Base-by-base conservation (phyloP, 2,888 invertebrate species). In the Siphlonurus alternatus region DNA sequence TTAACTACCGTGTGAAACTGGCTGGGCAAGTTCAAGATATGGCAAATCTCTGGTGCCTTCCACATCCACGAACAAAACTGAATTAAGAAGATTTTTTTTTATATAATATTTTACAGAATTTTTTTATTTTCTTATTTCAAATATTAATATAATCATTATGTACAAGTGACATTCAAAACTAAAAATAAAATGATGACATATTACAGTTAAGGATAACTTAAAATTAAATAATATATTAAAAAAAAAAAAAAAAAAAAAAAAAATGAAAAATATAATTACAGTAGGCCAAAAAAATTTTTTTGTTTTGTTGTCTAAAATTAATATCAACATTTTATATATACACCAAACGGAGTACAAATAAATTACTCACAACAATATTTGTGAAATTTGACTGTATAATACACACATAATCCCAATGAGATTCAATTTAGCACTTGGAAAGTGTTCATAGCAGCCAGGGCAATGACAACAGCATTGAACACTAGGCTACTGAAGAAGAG, bases 381-480 rank as follows among this genome's bases (percentile, higher is more conserved):
- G n/a, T n/a, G n/a, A n/a, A n/a, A n/a, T n/a, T n/a, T n/a, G n/a
- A n/a, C n/a, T n/a, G n/a, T n/a, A n/a, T n/a, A n/a, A n/a, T n/a
- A n/a, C n/a, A n/a, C n/a, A n/a, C n/a, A n/a, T n/a, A n/a, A n/a
- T n/a, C n/a, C n/a, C n/a, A n/a, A n/a, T n/a, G n/a, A n/a, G n/a
- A n/a, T n/a, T n/a, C n/a, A n/a, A n/a, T n/a, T n/a, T n/a, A n/a
- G 38, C 5, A 15, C 38, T 38, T 38, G 5, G n/a, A 56, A 22
- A 7, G 56, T 22, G n/a, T 56, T 56, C 22, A 22, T 20, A n/a
- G 22, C 56, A 5, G 56, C 56, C 5, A 56, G 20, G 20, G 56
- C 56, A 56, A 56, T 56, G n/a, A 56, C 56, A 7, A 56, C 56
- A 22, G n/a, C n/a, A 20, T 56, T 56, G 56, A 56, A 56, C 56